Conservation (phyloP, 2,113 vertebrate genomes). For the Aspidoscelis tigris region DNA sequence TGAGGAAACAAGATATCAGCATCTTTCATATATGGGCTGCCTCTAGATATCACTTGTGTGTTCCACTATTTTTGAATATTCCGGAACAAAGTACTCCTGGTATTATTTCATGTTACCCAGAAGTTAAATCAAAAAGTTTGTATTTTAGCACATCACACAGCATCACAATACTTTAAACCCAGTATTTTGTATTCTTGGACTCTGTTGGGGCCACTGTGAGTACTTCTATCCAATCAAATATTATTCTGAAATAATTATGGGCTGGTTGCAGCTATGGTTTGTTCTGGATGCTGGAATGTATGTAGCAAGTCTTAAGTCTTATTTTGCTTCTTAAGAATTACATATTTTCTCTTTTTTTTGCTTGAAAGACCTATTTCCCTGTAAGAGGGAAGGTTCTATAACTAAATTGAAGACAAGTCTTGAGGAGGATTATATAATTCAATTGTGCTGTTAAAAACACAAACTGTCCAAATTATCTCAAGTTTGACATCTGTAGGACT, state of each 20-base stretch:
- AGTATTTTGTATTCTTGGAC: too few species aligned
- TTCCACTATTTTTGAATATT: too few species aligned
- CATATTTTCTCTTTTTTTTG: slow-evolving; percentile 32
- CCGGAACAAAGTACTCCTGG: too few species aligned
- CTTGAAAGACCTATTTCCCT: slow-evolving; percentile 51
- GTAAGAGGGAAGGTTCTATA: slow-evolving; percentile 6
- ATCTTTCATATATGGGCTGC: slow-evolving; percentile 39
- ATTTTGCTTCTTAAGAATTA: neutral
- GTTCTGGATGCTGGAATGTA: slow-evolving; percentile 54
- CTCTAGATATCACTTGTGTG: too few species aligned
- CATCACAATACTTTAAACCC: too few species aligned
- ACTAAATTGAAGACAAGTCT: too few species aligned
- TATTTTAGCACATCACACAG: too few species aligned
- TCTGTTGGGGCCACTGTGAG: too few species aligned
- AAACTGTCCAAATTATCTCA: neutral
- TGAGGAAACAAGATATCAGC: slow-evolving; percentile 36
- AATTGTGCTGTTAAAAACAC: neutral
- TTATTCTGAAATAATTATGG: too few species aligned
- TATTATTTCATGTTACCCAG: too few species aligned
- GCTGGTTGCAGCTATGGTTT: neutral
- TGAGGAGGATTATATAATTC: neutral
- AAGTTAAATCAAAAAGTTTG: too few species aligned
- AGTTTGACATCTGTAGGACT: neutral
- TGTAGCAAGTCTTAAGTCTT: slow-evolving; percentile 44
- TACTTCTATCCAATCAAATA: too few species aligned